Percentiles rank a stretch among this genome's conserved stretches.
phyloP scores from a whole-genome alignment of 2,113 vertebrate species.

The Guaruba guarouba region DNA sequence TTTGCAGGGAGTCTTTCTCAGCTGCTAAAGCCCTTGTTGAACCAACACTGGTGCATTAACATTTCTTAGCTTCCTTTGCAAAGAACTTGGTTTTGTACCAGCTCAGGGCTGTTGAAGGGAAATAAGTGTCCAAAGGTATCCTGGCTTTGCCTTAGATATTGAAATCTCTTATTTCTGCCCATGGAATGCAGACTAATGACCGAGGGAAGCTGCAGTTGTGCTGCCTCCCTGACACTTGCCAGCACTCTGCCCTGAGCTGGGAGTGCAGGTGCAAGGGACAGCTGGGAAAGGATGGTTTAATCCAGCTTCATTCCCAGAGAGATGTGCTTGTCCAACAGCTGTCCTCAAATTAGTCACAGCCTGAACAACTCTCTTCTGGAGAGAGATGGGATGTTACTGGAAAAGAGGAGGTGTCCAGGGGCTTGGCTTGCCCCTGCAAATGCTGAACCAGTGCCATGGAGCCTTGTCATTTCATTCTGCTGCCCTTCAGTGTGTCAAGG shows the following conservation, averaged over 20 bases:
- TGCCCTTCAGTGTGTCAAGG: not conserved
- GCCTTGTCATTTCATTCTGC: not conserved
- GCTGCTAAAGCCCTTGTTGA: not conserved
- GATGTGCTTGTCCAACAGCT: not conserved
- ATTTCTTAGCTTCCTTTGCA: not conserved
- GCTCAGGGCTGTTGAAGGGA: not conserved
- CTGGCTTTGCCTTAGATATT: not conserved
- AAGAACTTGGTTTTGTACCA: not conserved
- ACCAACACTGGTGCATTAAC: not conserved
- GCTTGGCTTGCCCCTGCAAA: not conserved
- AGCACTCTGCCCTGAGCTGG: not conserved
- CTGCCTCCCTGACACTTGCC: not conserved
- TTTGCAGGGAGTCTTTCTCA: not conserved
- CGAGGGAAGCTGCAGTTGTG: not conserved
- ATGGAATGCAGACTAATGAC: not conserved
- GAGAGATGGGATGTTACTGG: not conserved
- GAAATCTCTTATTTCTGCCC: not conserved
- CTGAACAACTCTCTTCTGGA: not conserved
- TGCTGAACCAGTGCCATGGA: not conserved
- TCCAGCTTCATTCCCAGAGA: not conserved
- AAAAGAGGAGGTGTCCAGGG: not conserved
- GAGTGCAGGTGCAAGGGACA: slow-evolving; percentile 2
- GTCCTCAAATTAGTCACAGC: not conserved
- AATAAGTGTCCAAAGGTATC: not conserved
- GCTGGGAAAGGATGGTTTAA: not conserved